Conservation (phyloP, 2,888 invertebrate species). For the Lepidochitona cinerea region DNA sequence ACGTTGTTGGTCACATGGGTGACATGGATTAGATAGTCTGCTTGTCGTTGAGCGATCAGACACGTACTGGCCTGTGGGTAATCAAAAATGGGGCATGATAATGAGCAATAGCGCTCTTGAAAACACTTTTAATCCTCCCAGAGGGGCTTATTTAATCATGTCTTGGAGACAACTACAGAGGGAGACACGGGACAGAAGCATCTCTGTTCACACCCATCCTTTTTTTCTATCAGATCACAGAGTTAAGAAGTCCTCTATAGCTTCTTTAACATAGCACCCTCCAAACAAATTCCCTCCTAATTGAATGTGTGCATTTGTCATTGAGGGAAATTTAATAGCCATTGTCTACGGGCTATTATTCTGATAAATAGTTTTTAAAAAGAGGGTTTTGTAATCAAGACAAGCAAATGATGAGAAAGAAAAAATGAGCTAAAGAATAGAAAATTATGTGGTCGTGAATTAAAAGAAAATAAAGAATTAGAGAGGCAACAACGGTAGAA, state of each 20-base stretch:
- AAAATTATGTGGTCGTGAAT: too few relatives aligned
- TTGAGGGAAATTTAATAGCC: neutral
- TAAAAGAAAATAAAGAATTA: too few relatives aligned
- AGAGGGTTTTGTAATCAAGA: too few relatives aligned
- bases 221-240: neutral
- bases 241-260: neutral
- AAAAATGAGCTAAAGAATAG: too few relatives aligned
- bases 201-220: neutral
- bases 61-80: neutral
- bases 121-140: neutral
- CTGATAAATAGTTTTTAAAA: neutral
- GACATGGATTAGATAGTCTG: neutral
- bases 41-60: neutral
- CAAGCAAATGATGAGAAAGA: too few relatives aligned
- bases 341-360: neutral
- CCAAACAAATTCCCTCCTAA: neutral
- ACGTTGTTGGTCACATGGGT: neutral
- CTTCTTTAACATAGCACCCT: neutral
- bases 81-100: neutral
- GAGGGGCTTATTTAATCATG: slow-evolving; percentile 6
- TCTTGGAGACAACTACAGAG: neutral
- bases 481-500: too few relatives aligned
- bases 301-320: slow-evolving; percentile 8
- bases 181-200: neutral
- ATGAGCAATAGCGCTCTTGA: slow-evolving; percentile 5